A percentile compares a stretch with the other conserved stretches of the same genome.
Conservation (phyloP, 2,888 invertebrate genomes). For the Scaptomyza tumidula region DNA sequence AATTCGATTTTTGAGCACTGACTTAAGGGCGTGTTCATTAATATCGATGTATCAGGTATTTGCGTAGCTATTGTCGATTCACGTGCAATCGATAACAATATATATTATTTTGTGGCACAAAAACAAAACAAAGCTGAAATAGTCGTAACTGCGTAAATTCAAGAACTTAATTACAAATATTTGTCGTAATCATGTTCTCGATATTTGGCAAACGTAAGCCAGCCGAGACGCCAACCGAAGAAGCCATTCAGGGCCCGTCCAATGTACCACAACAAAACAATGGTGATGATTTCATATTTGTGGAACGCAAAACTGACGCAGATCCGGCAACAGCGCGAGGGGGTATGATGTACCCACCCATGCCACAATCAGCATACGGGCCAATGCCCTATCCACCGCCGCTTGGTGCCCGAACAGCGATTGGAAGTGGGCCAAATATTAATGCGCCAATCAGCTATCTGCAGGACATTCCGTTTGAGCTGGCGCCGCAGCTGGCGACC, state of each 20-base stretch:
- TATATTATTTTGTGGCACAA: slow-evolving; percentile 8
- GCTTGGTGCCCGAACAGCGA: slow-evolving; percentile 25
- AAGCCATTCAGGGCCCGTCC: slow-evolving; percentile 62
- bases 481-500: slow-evolving; percentile 74
- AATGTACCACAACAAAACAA: slow-evolving; percentile 46
- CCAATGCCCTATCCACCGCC: slow-evolving; percentile 64
- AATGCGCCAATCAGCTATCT: slow-evolving; percentile 73
- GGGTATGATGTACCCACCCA: slow-evolving; percentile 67
- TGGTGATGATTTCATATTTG: slow-evolving; percentile 81
- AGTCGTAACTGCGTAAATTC: slow-evolving; percentile 38
- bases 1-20: too few species aligned
- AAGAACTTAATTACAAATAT: background rate
- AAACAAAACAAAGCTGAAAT: slow-evolving; percentile 23
- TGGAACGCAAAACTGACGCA: slow-evolving; percentile 68
- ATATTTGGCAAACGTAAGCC: slow-evolving; percentile 80
- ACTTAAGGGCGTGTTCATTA: background rate
- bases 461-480: slow-evolving; percentile 81
- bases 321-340: slow-evolving; percentile 39
- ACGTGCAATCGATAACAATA: slow-evolving; percentile 6
- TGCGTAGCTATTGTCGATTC: background rate
- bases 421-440: background rate
- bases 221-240: slow-evolving; percentile 71
- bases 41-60: background rate
- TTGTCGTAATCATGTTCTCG: slow-evolving; percentile 71
- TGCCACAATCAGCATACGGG: slow-evolving; percentile 58